Percentiles rank a stretch among this genome's conserved stretches.
phyloP scores from a whole-genome alignment of 2,888 invertebrate genomes.

The Spilosoma lubricipeda region DNA sequence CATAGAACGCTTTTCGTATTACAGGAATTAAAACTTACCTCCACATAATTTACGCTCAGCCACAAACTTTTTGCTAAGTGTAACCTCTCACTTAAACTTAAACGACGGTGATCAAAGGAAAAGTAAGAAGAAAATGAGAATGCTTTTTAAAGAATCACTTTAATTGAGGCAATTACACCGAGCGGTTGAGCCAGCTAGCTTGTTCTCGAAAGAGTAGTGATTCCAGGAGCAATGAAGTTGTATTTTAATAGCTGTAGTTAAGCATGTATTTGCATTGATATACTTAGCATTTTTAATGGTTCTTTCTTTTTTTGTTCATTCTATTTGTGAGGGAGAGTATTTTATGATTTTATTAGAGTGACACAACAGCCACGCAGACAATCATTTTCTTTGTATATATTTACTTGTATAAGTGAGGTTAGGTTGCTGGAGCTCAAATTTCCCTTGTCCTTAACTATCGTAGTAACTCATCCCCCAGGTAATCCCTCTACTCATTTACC shows the following conservation, averaged over 20 bases:
- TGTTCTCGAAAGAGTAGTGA: not conserved
- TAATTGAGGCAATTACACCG: constrained; percentile 20
- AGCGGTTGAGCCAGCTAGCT: not conserved
- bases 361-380: no score
- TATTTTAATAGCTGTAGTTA: not conserved
- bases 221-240: not conserved
- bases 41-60: not conserved
- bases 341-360: not conserved
- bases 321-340: not conserved
- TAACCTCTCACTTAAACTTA: constrained; percentile 2
- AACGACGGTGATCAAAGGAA: constrained; percentile 17
- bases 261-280: not conserved
- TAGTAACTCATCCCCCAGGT: no score
- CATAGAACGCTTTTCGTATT: no score
- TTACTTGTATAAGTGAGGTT: no score
- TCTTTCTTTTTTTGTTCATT: not conserved
- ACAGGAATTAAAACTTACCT: not conserved
- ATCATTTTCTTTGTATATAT: no score
- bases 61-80: constrained; percentile 1
- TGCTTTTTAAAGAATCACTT: constrained; percentile 17
- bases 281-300: not conserved
- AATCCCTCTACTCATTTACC: no score
- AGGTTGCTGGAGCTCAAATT: no score
- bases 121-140: constrained; percentile 12
- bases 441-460: no score